Conservation (phyloP, 2,888 invertebrate species). For the Aplocera efformata region DNA sequence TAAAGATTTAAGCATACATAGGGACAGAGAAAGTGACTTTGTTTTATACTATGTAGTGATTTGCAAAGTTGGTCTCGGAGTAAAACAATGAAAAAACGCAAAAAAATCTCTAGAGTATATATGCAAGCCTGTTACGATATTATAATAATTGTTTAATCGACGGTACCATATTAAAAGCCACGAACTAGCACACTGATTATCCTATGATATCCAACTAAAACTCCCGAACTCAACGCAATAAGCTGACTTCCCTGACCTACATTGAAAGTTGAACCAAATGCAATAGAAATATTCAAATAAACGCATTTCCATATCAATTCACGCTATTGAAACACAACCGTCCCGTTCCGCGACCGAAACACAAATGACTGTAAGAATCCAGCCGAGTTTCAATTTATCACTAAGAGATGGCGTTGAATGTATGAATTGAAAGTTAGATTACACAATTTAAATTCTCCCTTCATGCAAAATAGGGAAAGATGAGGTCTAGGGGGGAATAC, state of each 20-base stretch:
- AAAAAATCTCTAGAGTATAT: no score
- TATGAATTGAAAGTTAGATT: constrained; percentile 81
- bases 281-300: constrained; percentile 31
- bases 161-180: no score
- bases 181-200: no score
- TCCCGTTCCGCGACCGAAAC: constrained; percentile 36
- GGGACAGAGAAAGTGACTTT: no score
- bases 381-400: constrained; percentile 77
- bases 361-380: constrained; percentile 69
- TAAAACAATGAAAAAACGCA: no score
- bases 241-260: constrained; percentile 7
- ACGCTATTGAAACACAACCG: constrained; percentile 35
- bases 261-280: constrained; percentile 21
- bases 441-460: constrained; percentile 80
- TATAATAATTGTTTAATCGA: no score
- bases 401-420: constrained; percentile 77
- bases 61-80: no score
- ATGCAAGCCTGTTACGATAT: no score
- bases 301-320: constrained; percentile 50
- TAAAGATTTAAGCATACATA: no score
- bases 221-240: neutral
- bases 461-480: constrained; percentile 80
- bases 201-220: neutral
- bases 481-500: constrained; percentile 76
- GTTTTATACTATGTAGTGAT: no score